phyloP scores from a whole-genome alignment of 2,113 vertebrate species.

The Colistium nudipinnis region DNA sequence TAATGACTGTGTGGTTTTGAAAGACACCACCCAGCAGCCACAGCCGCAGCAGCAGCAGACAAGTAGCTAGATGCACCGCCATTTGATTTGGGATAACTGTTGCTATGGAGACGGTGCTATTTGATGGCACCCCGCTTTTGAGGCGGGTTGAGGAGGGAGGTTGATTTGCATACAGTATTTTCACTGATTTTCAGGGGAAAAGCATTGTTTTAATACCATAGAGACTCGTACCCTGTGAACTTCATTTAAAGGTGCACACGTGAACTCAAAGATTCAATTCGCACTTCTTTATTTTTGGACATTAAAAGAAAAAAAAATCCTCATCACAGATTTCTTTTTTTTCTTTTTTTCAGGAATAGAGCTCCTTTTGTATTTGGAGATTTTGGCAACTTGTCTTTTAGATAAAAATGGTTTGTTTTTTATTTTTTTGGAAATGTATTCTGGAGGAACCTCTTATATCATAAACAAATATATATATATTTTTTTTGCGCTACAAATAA shows the following conservation, averaged over 20 bases:
- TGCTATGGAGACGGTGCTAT: slow-evolving; percentile 50
- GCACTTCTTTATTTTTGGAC: too few relatives aligned
- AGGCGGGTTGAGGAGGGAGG: not conserved
- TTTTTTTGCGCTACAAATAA: too few relatives aligned
- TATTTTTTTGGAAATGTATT: not conserved
- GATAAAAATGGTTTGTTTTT: not conserved
- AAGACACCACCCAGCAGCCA: slow-evolving; percentile 60
- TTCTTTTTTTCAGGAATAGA: not conserved
- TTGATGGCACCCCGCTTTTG: slow-evolving; percentile 48
- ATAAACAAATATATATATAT: not conserved
- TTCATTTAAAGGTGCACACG: not conserved
- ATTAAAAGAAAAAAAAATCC: too few relatives aligned
- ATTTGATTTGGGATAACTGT: slow-evolving; percentile 58
- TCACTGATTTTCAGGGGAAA: slow-evolving; percentile 2
- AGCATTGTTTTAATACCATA: slow-evolving; percentile 17
- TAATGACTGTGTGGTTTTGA: slow-evolving; percentile 65
- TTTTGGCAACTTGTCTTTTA: too few relatives aligned
- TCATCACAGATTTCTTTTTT: too few relatives aligned
- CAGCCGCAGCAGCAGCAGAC: slow-evolving; percentile 27
- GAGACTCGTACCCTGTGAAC: not conserved
- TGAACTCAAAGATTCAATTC: too few relatives aligned
- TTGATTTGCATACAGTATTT: slow-evolving; percentile 43
- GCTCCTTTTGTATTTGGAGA: too few relatives aligned
- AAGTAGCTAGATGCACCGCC: slow-evolving; percentile 35
- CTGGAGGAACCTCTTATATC: not conserved